A percentile compares a stretch with the other conserved stretches of the same genome.
Evolutionary conservation across 2,888 invertebrate genomes (phyloP).

Genomic region (Frankliniella intonsa): DNA sequence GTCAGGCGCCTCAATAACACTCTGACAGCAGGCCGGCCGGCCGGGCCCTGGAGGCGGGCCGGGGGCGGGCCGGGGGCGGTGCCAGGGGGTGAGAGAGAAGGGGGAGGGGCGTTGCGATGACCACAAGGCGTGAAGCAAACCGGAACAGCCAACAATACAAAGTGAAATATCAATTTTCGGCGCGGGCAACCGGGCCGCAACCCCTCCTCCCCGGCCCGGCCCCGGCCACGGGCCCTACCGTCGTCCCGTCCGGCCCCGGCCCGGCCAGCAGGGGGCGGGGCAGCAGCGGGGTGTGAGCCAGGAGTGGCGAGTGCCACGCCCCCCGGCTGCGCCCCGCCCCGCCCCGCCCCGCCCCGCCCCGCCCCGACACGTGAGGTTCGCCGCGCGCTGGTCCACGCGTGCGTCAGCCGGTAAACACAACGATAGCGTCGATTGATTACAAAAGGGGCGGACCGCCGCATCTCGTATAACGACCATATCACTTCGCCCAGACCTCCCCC

Average conservation of each 20-base stretch:
- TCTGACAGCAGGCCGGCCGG: too few species aligned
- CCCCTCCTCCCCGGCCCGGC: too few species aligned
- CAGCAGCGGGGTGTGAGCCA: too few species aligned
- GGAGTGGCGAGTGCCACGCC: not conserved
- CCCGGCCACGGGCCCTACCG: too few species aligned
- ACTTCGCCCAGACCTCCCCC: not conserved
- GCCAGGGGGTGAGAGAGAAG: too few species aligned
- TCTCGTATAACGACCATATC: not conserved
- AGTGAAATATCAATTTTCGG: slow-evolving; percentile 6
- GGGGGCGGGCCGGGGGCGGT: too few species aligned
- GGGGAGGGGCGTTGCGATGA: not conserved
- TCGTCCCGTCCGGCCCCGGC: too few species aligned
- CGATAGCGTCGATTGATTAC: not conserved
- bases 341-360: not conserved
- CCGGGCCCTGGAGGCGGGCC: too few species aligned
- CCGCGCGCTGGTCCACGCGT: not conserved
- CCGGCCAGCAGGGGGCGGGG: too few species aligned
- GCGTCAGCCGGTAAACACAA: slow-evolving; percentile 6
- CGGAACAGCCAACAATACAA: not conserved
- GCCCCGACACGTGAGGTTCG: not conserved
- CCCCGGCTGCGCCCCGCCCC: not conserved
- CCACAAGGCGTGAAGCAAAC: slow-evolving; percentile 1
- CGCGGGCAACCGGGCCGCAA: not conserved
- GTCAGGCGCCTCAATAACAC: too few species aligned
- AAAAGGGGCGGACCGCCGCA: not conserved